phyloP scores from a whole-genome alignment of 2,888 invertebrate species.

The Agrochola litura region DNA sequence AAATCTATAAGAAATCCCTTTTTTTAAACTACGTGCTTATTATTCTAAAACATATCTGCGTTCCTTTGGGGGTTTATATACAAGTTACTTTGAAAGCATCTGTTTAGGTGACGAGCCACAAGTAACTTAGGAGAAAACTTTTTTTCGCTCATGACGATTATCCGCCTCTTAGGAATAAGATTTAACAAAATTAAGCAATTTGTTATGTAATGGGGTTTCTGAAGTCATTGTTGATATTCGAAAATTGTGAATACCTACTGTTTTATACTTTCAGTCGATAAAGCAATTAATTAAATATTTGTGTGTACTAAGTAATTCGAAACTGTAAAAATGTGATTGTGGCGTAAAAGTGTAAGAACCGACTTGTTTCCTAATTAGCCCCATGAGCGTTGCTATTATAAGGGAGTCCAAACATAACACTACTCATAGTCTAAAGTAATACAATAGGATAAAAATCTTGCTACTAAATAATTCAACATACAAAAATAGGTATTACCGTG shows the following conservation, averaged over 20 bases:
- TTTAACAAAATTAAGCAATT: constrained; percentile 76
- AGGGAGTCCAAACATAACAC: constrained; percentile 2
- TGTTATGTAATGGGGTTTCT: constrained; percentile 61
- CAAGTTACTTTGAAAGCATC: constrained; percentile 61
- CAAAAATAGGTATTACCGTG: neutral
- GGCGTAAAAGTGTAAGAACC: constrained; percentile 59
- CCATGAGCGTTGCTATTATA: constrained; percentile 43
- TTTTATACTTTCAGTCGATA: constrained; percentile 58
- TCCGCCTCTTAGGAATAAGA: constrained; percentile 87
- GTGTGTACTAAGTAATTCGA: constrained; percentile 53
- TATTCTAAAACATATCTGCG: constrained; percentile 60
- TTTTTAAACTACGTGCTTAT: constrained; percentile 39
- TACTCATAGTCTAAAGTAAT: constrained; percentile 1
- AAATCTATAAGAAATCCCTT: constrained; percentile 16
- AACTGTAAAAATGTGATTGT: constrained; percentile 61
- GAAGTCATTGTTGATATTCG: constrained; percentile 61
- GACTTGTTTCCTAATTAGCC: constrained; percentile 56
- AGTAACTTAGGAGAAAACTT: constrained; percentile 65
- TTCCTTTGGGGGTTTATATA: constrained; percentile 59
- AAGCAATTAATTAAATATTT: constrained; percentile 52
- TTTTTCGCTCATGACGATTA: constrained; percentile 84
- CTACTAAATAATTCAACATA: neutral
- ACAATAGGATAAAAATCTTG: neutral
- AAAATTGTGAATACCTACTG: constrained; percentile 55
- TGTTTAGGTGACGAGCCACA: constrained; percentile 51